phyloP scores from a whole-genome alignment of 2,797 vertebrate genomes.

The Pitangus sulphuratus region DNA sequence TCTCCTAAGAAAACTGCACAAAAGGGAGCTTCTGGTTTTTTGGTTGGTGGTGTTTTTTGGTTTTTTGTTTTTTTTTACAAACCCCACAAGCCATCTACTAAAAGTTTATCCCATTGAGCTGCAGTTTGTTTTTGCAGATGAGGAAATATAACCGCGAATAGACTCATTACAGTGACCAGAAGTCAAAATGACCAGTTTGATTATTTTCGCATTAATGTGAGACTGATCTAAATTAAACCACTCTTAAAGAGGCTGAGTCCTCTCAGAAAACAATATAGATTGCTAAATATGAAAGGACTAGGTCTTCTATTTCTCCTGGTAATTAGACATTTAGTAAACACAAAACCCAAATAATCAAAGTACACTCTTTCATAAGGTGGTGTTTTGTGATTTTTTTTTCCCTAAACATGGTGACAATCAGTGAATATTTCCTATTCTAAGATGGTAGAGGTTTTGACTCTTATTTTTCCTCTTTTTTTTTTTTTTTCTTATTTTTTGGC shows the following conservation, averaged over 20 bases:
- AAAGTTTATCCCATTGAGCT: rapidly evolving
- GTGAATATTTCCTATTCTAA: neutral
- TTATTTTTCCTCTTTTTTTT: neutral
- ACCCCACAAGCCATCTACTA: neutral
- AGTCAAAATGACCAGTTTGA: neutral
- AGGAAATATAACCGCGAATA: neutral
- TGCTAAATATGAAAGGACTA: neutral
- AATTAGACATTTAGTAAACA: neutral
- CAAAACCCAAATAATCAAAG: neutral
- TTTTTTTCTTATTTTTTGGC: neutral
- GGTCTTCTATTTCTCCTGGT: neutral
- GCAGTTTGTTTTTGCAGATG: neutral
- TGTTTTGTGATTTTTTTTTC: rapidly evolving
- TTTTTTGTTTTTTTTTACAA: neutral
- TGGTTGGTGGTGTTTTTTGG: too few species aligned
- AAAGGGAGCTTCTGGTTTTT: neutral
- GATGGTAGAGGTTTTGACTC: neutral
- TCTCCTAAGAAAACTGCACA: neutral
- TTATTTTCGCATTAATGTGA: neutral
- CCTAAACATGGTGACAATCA: neutral
- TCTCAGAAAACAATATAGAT: neutral
- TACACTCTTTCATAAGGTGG: neutral
- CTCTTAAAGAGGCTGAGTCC: neutral
- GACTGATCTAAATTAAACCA: neutral
- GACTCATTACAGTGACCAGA: neutral